Percentiles rank a stretch among this genome's conserved stretches.
phyloP scores from a whole-genome alignment of 35 echinoderm and acorn worm species.

The Chiridota heheva region DNA sequence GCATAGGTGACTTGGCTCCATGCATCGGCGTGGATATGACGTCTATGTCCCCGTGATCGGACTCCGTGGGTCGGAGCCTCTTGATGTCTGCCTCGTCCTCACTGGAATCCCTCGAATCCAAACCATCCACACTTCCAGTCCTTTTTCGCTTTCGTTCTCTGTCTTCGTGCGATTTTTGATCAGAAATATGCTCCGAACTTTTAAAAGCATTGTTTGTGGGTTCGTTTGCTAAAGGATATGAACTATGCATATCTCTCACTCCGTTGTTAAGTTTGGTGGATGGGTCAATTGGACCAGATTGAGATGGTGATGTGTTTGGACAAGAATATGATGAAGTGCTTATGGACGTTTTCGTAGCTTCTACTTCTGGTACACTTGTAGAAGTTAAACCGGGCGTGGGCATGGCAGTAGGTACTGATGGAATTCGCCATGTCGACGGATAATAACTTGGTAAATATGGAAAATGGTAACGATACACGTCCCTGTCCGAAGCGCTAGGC shows the following conservation, averaged over 20 bases:
- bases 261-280: neutral
- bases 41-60: too few species aligned
- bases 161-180: too few species aligned
- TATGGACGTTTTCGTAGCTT: neutral
- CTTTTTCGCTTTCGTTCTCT: too few species aligned
- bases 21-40: too few species aligned
- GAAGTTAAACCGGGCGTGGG: neutral
- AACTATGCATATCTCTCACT: neutral
- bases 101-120: too few species aligned
- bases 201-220: too few species aligned
- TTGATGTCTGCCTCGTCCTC: too few species aligned
- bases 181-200: too few species aligned
- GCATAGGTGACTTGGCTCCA: too few species aligned
- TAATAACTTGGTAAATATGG: slow-evolving; percentile 28
- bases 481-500: neutral
- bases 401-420: neutral
- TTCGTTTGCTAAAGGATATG: too few species aligned
- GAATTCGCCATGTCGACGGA: slow-evolving; percentile 22
- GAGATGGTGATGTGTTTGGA: neutral
- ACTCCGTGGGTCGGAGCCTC: too few species aligned
- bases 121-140: too few species aligned
- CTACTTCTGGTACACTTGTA: neutral
- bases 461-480: slow-evolving; percentile 5
- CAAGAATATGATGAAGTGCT: neutral
- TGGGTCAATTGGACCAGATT: neutral